Evolutionary conservation across 2,797 vertebrate species (phyloP).

Genomic region (Anguilla pacifica): DNA sequence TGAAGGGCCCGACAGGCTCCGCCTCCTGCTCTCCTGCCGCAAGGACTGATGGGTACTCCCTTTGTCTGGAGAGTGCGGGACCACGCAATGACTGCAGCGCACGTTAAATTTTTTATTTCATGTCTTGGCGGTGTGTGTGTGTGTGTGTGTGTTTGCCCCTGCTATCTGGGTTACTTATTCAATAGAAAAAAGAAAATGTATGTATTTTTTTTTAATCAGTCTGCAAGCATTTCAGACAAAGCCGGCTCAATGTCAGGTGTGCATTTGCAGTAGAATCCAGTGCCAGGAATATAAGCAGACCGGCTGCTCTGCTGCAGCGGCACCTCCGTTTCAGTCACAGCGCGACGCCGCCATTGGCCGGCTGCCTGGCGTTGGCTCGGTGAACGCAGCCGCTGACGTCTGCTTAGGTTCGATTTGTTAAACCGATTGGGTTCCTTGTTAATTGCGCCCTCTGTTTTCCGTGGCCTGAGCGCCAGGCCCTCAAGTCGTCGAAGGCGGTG

Average conservation of each 20-base stretch:
- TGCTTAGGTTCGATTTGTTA: background rate
- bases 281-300: background rate
- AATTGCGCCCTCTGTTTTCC: background rate
- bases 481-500: background rate
- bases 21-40: background rate
- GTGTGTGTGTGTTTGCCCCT: background rate
- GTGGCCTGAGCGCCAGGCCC: background rate
- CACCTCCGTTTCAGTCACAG: background rate
- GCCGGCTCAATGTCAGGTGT: background rate
- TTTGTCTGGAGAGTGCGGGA: background rate
- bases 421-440: background rate
- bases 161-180: background rate
- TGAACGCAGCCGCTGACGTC: background rate
- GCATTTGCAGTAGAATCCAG: background rate
- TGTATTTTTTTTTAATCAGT: background rate
- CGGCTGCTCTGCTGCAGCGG: background rate
- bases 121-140: too few relatives aligned
- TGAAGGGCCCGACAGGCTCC: background rate
- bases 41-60: conserved; percentile 4
- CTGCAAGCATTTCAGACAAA: background rate
- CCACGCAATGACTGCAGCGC: background rate
- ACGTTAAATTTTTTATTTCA: background rate
- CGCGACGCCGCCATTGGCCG: background rate
- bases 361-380: background rate
- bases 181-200: background rate